These are phyloP conservation scores for Acleris emargana DNA, from an alignment of 2,888 invertebrate genomes.

Conservation along the genomic window DNA sequence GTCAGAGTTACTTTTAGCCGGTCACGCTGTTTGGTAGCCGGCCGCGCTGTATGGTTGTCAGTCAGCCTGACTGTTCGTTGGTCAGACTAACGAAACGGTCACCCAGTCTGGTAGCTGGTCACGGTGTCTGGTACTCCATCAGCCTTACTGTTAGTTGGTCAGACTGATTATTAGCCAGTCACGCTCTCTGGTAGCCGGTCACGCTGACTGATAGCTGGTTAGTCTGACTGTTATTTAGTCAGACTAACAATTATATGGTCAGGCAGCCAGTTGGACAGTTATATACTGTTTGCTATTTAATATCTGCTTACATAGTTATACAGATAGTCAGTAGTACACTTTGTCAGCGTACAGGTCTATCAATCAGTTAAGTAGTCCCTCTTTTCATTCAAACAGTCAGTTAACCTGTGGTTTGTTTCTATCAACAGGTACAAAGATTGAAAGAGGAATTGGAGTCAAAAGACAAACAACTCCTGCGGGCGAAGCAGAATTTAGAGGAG, in stretches of 20 bases:
- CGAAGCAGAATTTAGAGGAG: constrained; percentile 85
- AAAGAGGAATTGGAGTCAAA: constrained; percentile 85
- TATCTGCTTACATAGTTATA: too few relatives aligned
- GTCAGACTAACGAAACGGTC: too few relatives aligned
- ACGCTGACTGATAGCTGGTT: not conserved
- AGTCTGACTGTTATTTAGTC: not conserved
- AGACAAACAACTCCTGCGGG: constrained; percentile 85
- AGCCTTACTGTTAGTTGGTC: not conserved
- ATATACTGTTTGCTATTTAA: not conserved
- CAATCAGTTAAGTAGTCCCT: not conserved
- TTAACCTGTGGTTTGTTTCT: too few relatives aligned
- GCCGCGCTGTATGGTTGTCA: too few relatives aligned
- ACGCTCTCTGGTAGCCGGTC: not conserved
- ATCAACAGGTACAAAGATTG: constrained; percentile 80
- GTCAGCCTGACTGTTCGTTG: not conserved
- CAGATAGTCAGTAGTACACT: too few relatives aligned
- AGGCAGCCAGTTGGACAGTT: not conserved
- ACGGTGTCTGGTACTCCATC: not conserved
- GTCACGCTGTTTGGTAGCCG: not conserved
- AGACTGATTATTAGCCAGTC: not conserved
- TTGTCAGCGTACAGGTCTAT: not conserved
- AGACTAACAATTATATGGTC: not conserved
- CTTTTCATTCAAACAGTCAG: too few relatives aligned
- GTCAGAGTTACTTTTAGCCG: not conserved
- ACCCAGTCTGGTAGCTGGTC: not conserved